phyloP scores from a whole-genome alignment of 2,113 vertebrate genomes.

The Corvus cornix region DNA sequence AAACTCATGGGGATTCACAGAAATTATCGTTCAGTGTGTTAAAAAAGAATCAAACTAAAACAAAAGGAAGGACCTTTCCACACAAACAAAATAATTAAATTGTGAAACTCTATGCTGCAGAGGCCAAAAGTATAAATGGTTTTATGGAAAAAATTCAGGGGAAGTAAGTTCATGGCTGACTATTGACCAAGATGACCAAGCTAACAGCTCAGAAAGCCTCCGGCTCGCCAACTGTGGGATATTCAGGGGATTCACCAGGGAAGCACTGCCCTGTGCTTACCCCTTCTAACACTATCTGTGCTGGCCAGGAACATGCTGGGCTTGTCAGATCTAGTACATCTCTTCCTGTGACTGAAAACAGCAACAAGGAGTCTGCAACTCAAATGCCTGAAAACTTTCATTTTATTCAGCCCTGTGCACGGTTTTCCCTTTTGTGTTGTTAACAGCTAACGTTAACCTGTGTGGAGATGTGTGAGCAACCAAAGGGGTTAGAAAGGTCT shows the following conservation, averaged over 20 bases:
- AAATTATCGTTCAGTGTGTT: neutral
- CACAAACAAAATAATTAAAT: slow-evolving; percentile 58
- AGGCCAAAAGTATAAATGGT: slow-evolving; percentile 19
- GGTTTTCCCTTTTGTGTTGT: fast-evolving
- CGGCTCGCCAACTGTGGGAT: neutral
- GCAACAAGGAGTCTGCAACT: neutral
- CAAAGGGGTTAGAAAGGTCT: neutral
- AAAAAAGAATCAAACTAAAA: neutral
- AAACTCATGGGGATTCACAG: neutral
- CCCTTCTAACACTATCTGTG: neutral
- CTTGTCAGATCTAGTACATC: neutral
- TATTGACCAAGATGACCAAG: neutral
- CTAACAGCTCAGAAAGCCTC: neutral
- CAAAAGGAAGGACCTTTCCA: slow-evolving; percentile 1
- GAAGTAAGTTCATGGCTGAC: neutral
- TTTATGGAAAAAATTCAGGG: slow-evolving; percentile 16
- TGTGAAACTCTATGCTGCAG: neutral
- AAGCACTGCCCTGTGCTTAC: neutral
- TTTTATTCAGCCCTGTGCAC: neutral
- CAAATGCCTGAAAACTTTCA: neutral
- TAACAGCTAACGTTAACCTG: neutral
- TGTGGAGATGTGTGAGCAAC: neutral
- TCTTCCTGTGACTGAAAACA: neutral
- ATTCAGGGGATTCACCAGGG: neutral
- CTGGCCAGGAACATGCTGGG: neutral